Base-by-base conservation (phyloP, 2,888 invertebrate genomes). In the Lamellibrachia satsuma region DNA sequence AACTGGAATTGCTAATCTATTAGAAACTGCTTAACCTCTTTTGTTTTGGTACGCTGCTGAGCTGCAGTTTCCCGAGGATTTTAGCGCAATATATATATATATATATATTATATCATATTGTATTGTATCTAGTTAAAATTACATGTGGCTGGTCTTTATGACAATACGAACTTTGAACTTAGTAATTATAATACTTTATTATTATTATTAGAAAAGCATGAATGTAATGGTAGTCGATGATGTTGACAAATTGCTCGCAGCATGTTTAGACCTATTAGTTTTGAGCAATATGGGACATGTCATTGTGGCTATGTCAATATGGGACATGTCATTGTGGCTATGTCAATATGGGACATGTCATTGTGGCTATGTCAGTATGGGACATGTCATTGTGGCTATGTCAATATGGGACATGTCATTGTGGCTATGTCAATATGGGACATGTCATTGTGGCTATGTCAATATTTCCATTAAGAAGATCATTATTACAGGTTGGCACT, bases 381-480 rank as follows among this genome's bases (percentile, higher is more conserved):
- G n/a, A n/a, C 11, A 75, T 15, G 15, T 75, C 22, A 75, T 15
- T 22, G 75, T 75, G 75, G 22, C 75, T n/a, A 22, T 75, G 22
- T 75, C 15, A 75, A 22, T 75, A 75, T 75, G n/a, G n/a, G n/a
- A n/a, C 11, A 75, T 15, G 15, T 75, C 22, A 75, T 15, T 22
- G 75, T 75, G 75, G 22, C 75, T n/a, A 22, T 75, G 22, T 75
- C 4, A 75, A 9, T 75, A 22, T 75, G 75, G 75, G 75, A 75
- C 11, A 75, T 15, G 15, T 75, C 22, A 75, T 15, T 22, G 75
- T 75, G 75, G 22, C 75, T n/a, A 22, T 75, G 22, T 75, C 15
- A 75, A 22, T 75, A 75, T 75, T 75, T 75, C 75, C 75, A 75
- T 75, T 75, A 75, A 75, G 75, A 75, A 75, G n/a, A 75, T 75